Evolutionary conservation across 2,113 vertebrate genomes (phyloP).

Genomic region (Parus major): DNA sequence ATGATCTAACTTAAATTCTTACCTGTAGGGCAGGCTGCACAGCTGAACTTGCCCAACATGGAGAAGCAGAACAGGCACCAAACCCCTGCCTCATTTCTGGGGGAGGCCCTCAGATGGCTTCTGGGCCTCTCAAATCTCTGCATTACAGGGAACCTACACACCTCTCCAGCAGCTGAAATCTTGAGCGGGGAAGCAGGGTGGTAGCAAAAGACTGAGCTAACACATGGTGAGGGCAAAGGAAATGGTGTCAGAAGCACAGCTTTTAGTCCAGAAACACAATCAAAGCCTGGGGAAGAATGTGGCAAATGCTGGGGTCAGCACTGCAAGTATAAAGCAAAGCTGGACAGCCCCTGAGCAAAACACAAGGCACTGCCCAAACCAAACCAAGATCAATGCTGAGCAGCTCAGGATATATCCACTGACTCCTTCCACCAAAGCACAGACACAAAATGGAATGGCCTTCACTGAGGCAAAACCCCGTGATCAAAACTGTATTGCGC

Average conservation of each 20-base stretch:
- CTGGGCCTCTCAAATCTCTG: neutral
- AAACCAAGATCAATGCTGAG: neutral
- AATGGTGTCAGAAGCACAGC: neutral
- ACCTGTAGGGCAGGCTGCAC: neutral
- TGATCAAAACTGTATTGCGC: accelerated
- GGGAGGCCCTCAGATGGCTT: neutral
- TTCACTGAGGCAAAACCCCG: neutral
- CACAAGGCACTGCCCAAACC: accelerated
- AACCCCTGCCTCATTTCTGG: neutral
- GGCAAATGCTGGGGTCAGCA: neutral
- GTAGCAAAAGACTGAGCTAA: neutral
- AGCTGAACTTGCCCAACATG: neutral
- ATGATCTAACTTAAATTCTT: neutral
- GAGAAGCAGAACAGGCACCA: neutral
- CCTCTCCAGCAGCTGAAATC: neutral
- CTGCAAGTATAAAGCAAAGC: neutral
- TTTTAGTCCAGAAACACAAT: neutral
- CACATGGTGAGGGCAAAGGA: neutral
- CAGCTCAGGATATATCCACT: neutral
- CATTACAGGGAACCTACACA: neutral
- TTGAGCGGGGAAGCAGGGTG: neutral
- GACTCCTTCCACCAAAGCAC: neutral
- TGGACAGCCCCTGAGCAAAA: neutral
- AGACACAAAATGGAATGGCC: neutral
- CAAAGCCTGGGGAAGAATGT: neutral